A percentile compares a stretch with the other conserved stretches of the same genome.
These are phyloP conservation scores for Camelus bactrianus DNA, from an alignment of 2,113 vertebrate species.

Conservation along the genomic window DNA sequence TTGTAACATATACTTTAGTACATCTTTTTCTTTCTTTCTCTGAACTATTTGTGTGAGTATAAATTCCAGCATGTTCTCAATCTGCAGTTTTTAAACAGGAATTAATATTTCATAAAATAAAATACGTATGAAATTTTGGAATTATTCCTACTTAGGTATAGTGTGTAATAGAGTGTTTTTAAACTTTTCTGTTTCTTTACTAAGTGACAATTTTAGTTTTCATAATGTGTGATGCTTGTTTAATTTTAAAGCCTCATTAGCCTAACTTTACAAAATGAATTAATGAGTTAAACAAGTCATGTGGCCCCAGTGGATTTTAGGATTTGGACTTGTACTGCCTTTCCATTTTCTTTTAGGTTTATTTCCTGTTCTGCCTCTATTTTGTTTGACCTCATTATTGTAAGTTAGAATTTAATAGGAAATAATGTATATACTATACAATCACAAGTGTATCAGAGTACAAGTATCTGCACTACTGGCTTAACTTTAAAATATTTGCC, in stretches of 20 bases:
- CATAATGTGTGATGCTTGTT: neutral
- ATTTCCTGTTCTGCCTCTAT: neutral
- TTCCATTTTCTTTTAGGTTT: neutral
- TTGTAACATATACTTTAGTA: neutral
- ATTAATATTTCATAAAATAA: neutral
- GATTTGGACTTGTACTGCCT: neutral
- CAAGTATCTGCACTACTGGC: neutral
- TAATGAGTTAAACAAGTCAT: neutral
- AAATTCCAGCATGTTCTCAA: neutral
- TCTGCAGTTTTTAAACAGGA: neutral
- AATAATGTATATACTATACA: neutral
- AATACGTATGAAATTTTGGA: neutral
- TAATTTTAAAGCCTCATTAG: neutral
- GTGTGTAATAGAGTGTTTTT: neutral
- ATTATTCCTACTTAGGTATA: neutral
- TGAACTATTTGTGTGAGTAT: neutral
- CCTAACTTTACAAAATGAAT: neutral
- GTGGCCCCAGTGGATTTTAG: neutral
- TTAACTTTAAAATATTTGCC: neutral
- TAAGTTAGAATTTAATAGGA: neutral
- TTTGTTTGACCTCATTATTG: neutral
- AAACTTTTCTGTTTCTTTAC: neutral
- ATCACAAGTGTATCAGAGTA: neutral
- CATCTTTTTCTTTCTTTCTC: neutral
- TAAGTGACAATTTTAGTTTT: neutral